Conservation (phyloP, 2,888 invertebrate genomes). For the Hypena proboscidalis region DNA sequence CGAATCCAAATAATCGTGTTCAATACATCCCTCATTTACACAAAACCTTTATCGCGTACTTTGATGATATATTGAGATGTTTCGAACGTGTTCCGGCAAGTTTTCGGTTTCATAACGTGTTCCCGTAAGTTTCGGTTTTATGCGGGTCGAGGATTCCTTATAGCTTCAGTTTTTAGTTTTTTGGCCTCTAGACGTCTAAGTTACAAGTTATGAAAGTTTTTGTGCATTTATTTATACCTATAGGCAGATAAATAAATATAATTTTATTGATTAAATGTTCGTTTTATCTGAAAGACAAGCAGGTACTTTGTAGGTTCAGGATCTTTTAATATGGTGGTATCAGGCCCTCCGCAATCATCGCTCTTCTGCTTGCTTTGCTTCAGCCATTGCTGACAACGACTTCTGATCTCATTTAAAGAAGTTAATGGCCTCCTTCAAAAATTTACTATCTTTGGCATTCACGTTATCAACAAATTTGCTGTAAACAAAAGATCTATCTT, state of each 20-base stretch:
- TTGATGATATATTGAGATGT: too few relatives aligned
- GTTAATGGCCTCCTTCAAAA: slow-evolving; percentile 72
- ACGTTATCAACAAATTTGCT: slow-evolving; percentile 75
- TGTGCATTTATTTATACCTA: not conserved
- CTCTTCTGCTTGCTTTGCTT: slow-evolving; percentile 70
- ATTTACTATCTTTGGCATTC: slow-evolving; percentile 69
- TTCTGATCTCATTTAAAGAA: slow-evolving; percentile 79
- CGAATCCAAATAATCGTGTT: too few relatives aligned
- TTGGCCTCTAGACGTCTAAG: not conserved
- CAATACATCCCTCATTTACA: too few relatives aligned
- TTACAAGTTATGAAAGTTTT: not conserved
- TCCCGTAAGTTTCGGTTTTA: not conserved
- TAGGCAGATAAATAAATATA: too few relatives aligned
- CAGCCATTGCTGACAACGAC: slow-evolving; percentile 72
- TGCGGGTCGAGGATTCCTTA: not conserved
- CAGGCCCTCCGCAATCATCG: slow-evolving; percentile 71
- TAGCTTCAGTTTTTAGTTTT: not conserved
- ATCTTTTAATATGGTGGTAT: slow-evolving; percentile 45
- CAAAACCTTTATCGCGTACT: too few relatives aligned
- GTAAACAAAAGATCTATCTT: slow-evolving; percentile 62
- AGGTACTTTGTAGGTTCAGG: not conserved
- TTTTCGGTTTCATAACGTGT: slow-evolving; percentile 1
- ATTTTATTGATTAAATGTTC: too few relatives aligned
- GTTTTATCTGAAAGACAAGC: too few relatives aligned
- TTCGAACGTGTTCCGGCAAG: too few relatives aligned